phyloP scores from a whole-genome alignment of 2,888 invertebrate species.

The Drosophila mercatorum region DNA sequence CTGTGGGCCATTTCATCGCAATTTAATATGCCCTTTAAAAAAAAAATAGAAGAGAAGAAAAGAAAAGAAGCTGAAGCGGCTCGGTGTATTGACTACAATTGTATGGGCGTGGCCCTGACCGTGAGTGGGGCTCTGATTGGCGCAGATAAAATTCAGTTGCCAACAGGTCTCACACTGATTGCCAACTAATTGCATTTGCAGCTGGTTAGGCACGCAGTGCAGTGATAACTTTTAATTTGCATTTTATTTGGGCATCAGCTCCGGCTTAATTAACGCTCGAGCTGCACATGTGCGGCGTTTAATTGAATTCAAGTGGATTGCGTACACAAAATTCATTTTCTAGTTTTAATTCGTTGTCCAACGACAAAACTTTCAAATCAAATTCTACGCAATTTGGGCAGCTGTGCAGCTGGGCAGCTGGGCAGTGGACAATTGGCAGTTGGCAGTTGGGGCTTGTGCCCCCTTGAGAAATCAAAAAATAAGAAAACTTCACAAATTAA shows the following conservation, averaged over 20 bases:
- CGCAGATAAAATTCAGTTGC: conserved; percentile 10
- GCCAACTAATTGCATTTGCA: conserved; percentile 62
- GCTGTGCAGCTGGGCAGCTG: conserved; percentile 13
- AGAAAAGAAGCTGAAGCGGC: neutral
- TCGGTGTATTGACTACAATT: conserved; percentile 27
- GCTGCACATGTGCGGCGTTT: conserved; percentile 50
- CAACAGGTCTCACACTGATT: conserved; percentile 20
- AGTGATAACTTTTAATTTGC: conserved; percentile 61
- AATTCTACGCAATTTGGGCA: conserved; percentile 43
- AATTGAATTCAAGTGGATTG: conserved; percentile 72
- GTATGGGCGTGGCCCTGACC: conserved; percentile 36
- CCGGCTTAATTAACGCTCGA: conserved; percentile 54
- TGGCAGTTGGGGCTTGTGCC: conserved; percentile 29
- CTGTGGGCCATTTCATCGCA: conserved; percentile 77
- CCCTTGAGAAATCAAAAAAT: conserved; percentile 70
- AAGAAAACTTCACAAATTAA: conserved; percentile 65
- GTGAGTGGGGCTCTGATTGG: conserved; percentile 20
- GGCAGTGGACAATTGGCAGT: conserved; percentile 23
- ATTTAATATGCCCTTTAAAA: conserved; percentile 58
- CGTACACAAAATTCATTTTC: conserved; percentile 60
- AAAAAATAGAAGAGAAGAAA: conserved; percentile 14
- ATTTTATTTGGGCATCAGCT: conserved; percentile 40
- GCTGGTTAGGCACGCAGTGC: conserved; percentile 32
- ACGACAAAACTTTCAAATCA: conserved; percentile 65
- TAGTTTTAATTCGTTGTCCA: conserved; percentile 65